Evolutionary conservation across 2,113 vertebrate genomes (phyloP), one percentile per base, ranked within the genome.

Genomic region (Oncorhynchus nerka): DNA sequence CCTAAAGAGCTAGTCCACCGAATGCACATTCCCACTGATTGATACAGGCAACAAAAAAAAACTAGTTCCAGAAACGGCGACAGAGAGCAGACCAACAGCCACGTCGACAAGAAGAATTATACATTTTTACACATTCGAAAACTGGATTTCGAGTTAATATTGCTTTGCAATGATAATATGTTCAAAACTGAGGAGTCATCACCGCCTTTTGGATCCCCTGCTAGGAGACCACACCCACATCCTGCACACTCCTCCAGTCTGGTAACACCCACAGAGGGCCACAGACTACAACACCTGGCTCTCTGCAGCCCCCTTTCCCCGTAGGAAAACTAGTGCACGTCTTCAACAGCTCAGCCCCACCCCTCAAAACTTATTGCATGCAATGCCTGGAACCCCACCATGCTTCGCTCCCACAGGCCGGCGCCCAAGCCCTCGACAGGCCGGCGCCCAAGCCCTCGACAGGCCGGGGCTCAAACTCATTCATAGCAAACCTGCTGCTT

Each of bases 11-110:
- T 96, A 96, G 85, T 94, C 81, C 95, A 96, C 95, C 90, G 94
- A 94, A 97, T 97, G 97, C 97, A 97, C 96, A 94, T 94, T 94
- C 96, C 96, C 96, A 95, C 94, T 97, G 97, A 97, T 97, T 97
- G 97, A 98, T 95, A 97, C 95, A 94, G 97, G 96, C 96, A 95
- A 32, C 28, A 28, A 28, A 94, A 89, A 28, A 78, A 28, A 73
- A 61, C 59, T 80, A 79, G 77, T 81, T 55, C 87, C 84, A 81
- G 68, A 90, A 76, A 88, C 74, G 22, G 68, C 81, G 68, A 88
- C 77, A 75, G 57, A 88, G 82, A 85, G 80, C 75, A 87, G 86
- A 92, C 83, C 86, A 79, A 90, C 87, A 79, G 86, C 83, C 87
- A 93, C 88, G 80, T 75, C 32, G 89, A 80, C 86, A 77, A 90